These are phyloP conservation scores for Anarrhichthys ocellatus DNA, from an alignment of 2,113 vertebrate species.

Conservation along the genomic window DNA sequence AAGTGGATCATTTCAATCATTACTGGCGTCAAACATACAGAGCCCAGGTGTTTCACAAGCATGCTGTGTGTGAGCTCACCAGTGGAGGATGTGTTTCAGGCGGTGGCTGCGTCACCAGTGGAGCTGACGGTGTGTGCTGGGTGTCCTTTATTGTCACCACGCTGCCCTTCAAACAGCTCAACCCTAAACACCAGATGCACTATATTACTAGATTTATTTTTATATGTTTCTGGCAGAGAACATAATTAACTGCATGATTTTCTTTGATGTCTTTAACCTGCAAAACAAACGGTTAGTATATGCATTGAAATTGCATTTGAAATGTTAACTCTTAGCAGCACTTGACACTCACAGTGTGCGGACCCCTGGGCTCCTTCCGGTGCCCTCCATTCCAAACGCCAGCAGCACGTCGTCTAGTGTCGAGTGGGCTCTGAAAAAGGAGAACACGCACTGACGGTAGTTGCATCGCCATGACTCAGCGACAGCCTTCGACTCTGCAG, in stretches of 20 bases:
- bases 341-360: not conserved
- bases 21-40: not conserved
- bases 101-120: not conserved
- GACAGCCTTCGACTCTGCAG: too few species aligned
- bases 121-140: not conserved
- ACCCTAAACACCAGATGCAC: not conserved
- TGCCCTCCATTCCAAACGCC: conserved; percentile 25
- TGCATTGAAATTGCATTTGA: not conserved
- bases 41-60: not conserved
- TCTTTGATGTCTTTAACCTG: not conserved
- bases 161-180: not conserved
- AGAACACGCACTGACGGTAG: not conserved
- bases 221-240: not conserved
- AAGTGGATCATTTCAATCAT: not conserved
- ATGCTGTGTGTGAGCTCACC: not conserved
- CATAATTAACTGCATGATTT: not conserved
- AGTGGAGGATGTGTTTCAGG: not conserved
- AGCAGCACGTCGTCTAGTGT: conserved; percentile 69
- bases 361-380: not conserved
- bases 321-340: not conserved
- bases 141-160: not conserved
- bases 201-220: not conserved
- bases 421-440: conserved; percentile 62
- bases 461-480: not conserved
- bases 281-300: not conserved